Evolutionary conservation across 2,113 vertebrate species (phyloP), one percentile per base, ranked within the genome.

Genomic region (Hystrix brachyura): DNA sequence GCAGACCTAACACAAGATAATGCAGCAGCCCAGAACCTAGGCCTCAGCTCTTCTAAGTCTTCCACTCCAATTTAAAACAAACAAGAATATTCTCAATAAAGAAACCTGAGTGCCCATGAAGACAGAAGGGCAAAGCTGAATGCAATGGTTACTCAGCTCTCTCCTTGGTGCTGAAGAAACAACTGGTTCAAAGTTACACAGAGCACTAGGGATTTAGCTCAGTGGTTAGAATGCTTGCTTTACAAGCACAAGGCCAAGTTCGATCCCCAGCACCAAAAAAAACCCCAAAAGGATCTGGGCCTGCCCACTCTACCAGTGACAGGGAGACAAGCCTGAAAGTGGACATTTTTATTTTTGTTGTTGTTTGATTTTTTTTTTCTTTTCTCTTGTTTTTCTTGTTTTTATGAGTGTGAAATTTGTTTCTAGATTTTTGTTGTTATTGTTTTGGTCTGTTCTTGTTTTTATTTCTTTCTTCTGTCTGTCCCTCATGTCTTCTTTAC

Each of bases 1-100:
- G 55, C 34, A 94, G 67, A 89, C 1, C 46, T 53, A 83, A 90
- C 12, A 67, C 10, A 90, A 86, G 62, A 91, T 91, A 51, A 97
- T 8, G 51, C 14, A 74, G 74, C 38, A 95, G 48, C 29, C 43
- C 59, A 92, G n/a, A 91, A 86, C 5, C 19, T 57, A 88, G 64
- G 80, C 19, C 64, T 4, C 4, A 79, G 29, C 27, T 94, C 29
- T 92, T 65, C 15, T 29, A 34, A 34, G 51, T 87, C 55, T 84
- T 91, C 64, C 10, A 92, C 46, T 89, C 60, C 38, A 78, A 17
- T n/a, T 65, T 60, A 5, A 85, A 74, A 69, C 57, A 48, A 57
- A 81, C 25, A 90, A 7, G 72, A 76, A 76, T 48, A 48, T 4
- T 5, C 53, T 69, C 64, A 87, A 59, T 62, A 60, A 85, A 88